Conservation (phyloP, 2,888 invertebrate species). For the Pyrgus malvae region DNA sequence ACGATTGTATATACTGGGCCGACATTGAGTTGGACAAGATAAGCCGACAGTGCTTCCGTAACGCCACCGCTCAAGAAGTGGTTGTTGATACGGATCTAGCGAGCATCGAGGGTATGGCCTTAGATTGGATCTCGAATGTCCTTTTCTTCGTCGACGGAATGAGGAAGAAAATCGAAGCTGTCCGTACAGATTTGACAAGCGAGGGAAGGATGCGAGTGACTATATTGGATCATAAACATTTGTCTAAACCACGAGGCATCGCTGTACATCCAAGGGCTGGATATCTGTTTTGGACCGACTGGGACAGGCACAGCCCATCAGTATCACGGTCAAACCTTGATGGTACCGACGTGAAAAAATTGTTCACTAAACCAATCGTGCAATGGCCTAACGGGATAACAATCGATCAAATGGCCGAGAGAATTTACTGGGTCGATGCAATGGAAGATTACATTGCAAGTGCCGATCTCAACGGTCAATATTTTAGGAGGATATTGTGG, state of each 20-base stretch:
- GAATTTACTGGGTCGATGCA: conserved; percentile 95
- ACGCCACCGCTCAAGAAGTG: conserved; percentile 84
- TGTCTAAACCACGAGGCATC: conserved; percentile 90
- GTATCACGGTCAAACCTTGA: conserved; percentile 91
- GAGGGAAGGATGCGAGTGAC: conserved; percentile 88
- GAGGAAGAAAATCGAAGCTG: conserved; percentile 90
- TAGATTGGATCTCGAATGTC: conserved; percentile 93
- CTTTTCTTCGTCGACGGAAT: conserved; percentile 94
- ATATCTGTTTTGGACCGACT: conserved; percentile 93
- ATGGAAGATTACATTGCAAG: conserved; percentile 90
- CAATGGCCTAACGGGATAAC: conserved; percentile 95
- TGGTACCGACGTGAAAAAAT: conserved; percentile 84
- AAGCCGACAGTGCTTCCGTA: conserved; percentile 88
- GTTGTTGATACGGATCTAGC: conserved; percentile 88
- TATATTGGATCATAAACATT: conserved; percentile 84
- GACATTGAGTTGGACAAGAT: conserved; percentile 91
- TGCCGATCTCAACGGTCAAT: conserved; percentile 86
- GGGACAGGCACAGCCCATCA: conserved; percentile 89
- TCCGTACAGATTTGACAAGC: conserved; percentile 83
- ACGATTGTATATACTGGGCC: conserved; percentile 94
- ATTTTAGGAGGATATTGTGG: conserved; percentile 85
- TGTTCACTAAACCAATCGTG: conserved; percentile 85
- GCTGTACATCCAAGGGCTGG: conserved; percentile 92
- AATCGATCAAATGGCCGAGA: conserved; percentile 90
- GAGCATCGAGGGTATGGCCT: conserved; percentile 93